phyloP scores from a whole-genome alignment of 2,113 vertebrate genomes.

The Chloropsis hardwickii region DNA sequence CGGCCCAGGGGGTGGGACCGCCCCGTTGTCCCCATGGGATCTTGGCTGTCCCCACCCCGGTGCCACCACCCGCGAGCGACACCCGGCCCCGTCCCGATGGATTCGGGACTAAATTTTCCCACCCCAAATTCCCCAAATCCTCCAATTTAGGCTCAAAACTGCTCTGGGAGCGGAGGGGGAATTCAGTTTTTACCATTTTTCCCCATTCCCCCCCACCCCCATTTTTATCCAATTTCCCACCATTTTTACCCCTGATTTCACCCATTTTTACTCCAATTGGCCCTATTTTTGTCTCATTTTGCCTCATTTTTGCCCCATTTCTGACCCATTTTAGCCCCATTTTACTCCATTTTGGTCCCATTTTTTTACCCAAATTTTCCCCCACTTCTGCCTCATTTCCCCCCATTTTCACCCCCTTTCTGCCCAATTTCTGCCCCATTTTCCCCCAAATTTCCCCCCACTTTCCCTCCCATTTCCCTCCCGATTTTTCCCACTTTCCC shows the following conservation, averaged over 20 bases:
- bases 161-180: neutral
- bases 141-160: neutral
- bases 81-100: neutral
- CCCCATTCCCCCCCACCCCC: no score
- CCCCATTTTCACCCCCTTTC: neutral
- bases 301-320: neutral
- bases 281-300: no score
- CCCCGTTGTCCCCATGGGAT: accelerated
- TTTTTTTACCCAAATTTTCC: neutral
- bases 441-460: neutral
- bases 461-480: neutral
- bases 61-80: no score
- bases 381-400: no score
- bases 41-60: neutral
- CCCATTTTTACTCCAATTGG: neutral
- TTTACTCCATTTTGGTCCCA: neutral
- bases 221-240: neutral
- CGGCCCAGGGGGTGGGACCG: neutral
- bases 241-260: neutral
- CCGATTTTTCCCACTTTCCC: neutral
- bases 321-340: neutral
- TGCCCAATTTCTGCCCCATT: no score
- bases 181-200: neutral
- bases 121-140: neutral
- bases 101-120: neutral